Percentiles rank a stretch among this genome's conserved stretches.
phyloP scores from a whole-genome alignment of 2,888 invertebrate species.

The Ectemnius continuus region DNA sequence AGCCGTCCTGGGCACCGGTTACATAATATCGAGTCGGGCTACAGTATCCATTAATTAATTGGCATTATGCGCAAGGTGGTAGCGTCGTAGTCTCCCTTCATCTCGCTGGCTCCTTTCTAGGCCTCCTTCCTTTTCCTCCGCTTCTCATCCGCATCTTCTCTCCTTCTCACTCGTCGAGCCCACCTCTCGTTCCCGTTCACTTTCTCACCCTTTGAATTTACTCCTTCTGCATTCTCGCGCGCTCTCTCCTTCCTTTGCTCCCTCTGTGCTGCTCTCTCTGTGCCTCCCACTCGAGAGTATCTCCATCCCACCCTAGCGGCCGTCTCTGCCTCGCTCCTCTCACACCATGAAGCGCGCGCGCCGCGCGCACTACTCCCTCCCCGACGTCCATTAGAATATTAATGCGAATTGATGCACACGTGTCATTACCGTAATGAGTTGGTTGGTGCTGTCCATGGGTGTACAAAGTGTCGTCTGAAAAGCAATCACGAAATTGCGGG shows the following conservation, averaged over 20 bases:
- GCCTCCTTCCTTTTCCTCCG: slow-evolving; percentile 44
- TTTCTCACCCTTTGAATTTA: not conserved
- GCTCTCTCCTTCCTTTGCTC: slow-evolving; percentile 32
- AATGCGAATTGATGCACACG: slow-evolving; percentile 77
- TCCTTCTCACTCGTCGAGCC: slow-evolving; percentile 17
- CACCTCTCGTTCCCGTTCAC: slow-evolving; percentile 19
- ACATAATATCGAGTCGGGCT: slow-evolving; percentile 57
- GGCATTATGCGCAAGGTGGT: slow-evolving; percentile 65
- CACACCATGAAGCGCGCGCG: slow-evolving; percentile 30
- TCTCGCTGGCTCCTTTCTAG: slow-evolving; percentile 57
- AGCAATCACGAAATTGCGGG: slow-evolving; percentile 77
- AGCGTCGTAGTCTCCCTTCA: slow-evolving; percentile 51
- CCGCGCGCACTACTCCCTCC: slow-evolving; percentile 36
- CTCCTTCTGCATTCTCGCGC: slow-evolving; percentile 20
- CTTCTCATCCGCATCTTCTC: slow-evolving; percentile 20
- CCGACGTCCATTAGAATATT: slow-evolving; percentile 76
- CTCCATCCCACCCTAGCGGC: slow-evolving; percentile 25
- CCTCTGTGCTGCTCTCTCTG: slow-evolving; percentile 4
- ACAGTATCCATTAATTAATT: slow-evolving; percentile 68
- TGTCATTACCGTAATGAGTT: slow-evolving; percentile 77
- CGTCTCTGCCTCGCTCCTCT: slow-evolving; percentile 45
- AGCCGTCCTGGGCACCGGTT: slow-evolving; percentile 62
- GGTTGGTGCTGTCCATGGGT: slow-evolving; percentile 68
- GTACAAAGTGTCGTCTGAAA: slow-evolving; percentile 72
- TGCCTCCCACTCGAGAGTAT: slow-evolving; percentile 16